Percentiles rank a stretch among this genome's conserved stretches.
These are phyloP conservation scores for Notolepis coatsorum DNA, from an alignment of 2,797 vertebrate genomes.

Conservation along the genomic window DNA sequence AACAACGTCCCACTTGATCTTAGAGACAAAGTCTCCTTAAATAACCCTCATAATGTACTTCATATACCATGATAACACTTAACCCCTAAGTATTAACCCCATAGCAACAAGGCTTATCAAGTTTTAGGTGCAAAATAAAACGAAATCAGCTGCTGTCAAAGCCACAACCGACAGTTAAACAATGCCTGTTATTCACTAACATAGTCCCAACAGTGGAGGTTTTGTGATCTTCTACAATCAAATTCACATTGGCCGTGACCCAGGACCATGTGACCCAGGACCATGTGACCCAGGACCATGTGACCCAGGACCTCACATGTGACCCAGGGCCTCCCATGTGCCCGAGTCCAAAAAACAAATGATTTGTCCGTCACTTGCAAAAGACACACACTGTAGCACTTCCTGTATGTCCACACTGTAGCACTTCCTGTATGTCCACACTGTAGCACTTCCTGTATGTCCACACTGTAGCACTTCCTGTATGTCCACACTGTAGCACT, in stretches of 20 bases:
- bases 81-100: too few relatives aligned
- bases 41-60: slow-evolving; percentile 45
- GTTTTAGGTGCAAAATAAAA: slow-evolving; percentile 63
- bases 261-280: too few relatives aligned
- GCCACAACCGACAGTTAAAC: slow-evolving; percentile 61
- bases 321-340: slow-evolving; percentile 52
- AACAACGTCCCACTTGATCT: slow-evolving; percentile 39
- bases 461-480: too few relatives aligned
- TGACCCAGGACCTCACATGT: too few relatives aligned
- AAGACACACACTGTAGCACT: slow-evolving; percentile 59
- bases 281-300: too few relatives aligned
- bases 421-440: too few relatives aligned
- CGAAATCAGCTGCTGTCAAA: slow-evolving; percentile 72
- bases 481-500: too few relatives aligned
- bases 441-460: too few relatives aligned
- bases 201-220: slow-evolving; percentile 46
- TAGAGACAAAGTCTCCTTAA: slow-evolving; percentile 44
- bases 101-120: slow-evolving; percentile 28
- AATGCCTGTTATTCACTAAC: slow-evolving; percentile 53
- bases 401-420: slow-evolving; percentile 55
- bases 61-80: slow-evolving; percentile 37
- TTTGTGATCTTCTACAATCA: slow-evolving; percentile 57
- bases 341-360: slow-evolving; percentile 43
- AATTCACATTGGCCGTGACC: slow-evolving; percentile 59
- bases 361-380: slow-evolving; percentile 57